Evolutionary conservation across 2,113 vertebrate species (phyloP), one percentile per base, ranked within the genome.

Genomic region (Anas platyrhynchos): DNA sequence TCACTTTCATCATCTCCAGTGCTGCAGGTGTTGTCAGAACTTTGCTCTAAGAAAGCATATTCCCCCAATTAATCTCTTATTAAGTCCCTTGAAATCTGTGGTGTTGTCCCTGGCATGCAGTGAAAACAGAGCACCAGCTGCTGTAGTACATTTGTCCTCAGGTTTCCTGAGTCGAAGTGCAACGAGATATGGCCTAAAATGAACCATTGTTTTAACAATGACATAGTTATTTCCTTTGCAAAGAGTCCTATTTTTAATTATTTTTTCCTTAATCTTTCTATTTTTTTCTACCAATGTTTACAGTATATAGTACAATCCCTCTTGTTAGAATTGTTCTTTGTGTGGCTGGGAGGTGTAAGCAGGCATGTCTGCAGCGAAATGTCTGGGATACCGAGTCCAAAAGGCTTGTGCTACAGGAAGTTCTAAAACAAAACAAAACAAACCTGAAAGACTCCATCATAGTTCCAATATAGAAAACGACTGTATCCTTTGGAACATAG

Each of bases 191-290:
- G n/a, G 77, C 84, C 89, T 77, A 79, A 82, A 95, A 62, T 59
- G 86, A 92, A 61, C 74, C 74, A 85, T 94, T 92, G 89, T 87
- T 94, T 17, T 8, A 85, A 52, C 32, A 87, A 43, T 22, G 80
- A 48, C 62, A 87, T 90, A 81, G 71, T 92, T 83, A 92, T 88
- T 94, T 94, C 91, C 95, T 96, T 78, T 41, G 65, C 66, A 83
- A 93, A 92, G 83, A 52, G 23, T 62, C 59, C 88, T 97, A 91
- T 86, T 94, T 96, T 94, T 65, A 89, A 55, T 68, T 79, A 13
- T 89, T 93, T 93, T 15, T 56, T 22, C 88, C 89, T 78, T 92
- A 73, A 82, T 92, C 77, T 94, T 92, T 79, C 81, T 82, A 54
- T 94, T 91, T 91, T 14, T 44, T 84, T 84, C 75, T 82, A 6